Evolutionary conservation across 2,797 vertebrate genomes (phyloP).

Genomic region (Malurus leucopterus): DNA sequence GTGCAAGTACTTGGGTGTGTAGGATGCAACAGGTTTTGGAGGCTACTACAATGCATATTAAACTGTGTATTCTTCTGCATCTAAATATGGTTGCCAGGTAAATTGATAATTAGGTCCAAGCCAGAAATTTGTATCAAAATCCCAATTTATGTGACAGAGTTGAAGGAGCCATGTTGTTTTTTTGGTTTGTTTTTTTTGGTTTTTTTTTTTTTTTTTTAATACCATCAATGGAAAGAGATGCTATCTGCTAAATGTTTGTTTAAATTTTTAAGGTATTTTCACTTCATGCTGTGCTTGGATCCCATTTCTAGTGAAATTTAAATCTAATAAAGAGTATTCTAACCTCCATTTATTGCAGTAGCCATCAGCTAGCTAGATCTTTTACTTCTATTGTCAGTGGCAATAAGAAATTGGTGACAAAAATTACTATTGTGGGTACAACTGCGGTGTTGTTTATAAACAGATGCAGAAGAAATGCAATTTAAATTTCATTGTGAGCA

Average conservation of each 20-base stretch:
- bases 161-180: neutral
- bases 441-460: slow-evolving; percentile 53
- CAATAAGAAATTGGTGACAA: slow-evolving; percentile 14
- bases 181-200: too few relatives aligned
- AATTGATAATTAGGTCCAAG: neutral
- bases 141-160: neutral
- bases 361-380: neutral
- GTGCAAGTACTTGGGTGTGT: neutral
- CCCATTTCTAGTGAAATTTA: neutral
- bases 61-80: neutral
- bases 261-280: neutral
- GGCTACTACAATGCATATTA: neutral
- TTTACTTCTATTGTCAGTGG: slow-evolving; percentile 3
- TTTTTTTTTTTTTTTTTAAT: neutral
- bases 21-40: neutral
- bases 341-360: neutral
- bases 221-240: neutral
- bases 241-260: neutral
- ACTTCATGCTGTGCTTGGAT: neutral
- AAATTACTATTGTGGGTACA: neutral
- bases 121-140: neutral
- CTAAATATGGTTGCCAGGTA: neutral
- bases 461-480: slow-evolving; percentile 39
- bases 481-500: slow-evolving; percentile 50
- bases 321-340: neutral